These are phyloP conservation scores for Telenomus remus DNA, from an alignment of 1,140 invertebrate genomes.

Conservation along the genomic window DNA sequence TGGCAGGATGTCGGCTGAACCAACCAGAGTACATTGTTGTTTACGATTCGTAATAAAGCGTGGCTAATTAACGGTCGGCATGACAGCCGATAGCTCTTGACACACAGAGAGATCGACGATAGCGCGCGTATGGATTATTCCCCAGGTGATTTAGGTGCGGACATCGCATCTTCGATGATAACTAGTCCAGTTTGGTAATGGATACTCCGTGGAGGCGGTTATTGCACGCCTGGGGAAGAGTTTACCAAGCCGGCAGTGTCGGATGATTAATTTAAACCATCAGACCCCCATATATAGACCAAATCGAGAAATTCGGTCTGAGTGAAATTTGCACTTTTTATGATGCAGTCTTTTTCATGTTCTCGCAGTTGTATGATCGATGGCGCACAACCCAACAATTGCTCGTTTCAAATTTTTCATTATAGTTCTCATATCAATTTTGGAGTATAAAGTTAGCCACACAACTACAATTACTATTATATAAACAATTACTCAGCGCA, in stretches of 20 bases:
- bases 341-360: not conserved
- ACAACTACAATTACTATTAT: too few species aligned
- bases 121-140: slow-evolving; percentile 35
- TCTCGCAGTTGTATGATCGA: not conserved
- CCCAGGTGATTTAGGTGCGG: slow-evolving; percentile 17
- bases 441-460: too few species aligned
- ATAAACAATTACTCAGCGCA: too few species aligned
- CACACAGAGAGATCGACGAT: slow-evolving; percentile 1
- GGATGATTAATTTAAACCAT: slow-evolving; percentile 27
- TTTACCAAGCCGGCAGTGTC: slow-evolving; percentile 10
- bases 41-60: slow-evolving; percentile 32
- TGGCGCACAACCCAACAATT: too few species aligned
- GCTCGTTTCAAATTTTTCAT: too few species aligned
- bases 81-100: slow-evolving; percentile 38
- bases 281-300: not conserved
- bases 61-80: slow-evolving; percentile 23
- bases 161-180: slow-evolving; percentile 23
- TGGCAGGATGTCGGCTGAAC: not conserved
- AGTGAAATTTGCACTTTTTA: not conserved
- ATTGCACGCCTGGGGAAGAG: slow-evolving; percentile 21
- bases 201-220: slow-evolving; percentile 25
- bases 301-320: slow-evolving; percentile 8
- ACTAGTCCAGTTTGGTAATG: slow-evolving; percentile 23
- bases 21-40: slow-evolving; percentile 19
- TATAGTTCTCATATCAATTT: too few species aligned